Base-by-base conservation (phyloP, 1,140 invertebrate species). In the Calosoma granatense region DNA sequence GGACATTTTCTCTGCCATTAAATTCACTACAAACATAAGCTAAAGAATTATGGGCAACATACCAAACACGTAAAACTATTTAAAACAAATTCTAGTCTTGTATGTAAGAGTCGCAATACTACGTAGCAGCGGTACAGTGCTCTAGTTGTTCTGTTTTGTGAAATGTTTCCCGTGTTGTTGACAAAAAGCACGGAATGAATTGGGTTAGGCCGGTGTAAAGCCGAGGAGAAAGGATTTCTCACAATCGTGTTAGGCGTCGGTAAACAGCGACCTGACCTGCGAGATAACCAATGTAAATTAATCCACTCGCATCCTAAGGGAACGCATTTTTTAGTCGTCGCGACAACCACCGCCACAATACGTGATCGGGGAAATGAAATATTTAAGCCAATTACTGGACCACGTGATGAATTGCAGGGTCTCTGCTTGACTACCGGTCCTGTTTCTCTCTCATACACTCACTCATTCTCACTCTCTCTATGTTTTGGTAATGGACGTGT, bases 281-380 rank as follows among this genome's bases (percentile, higher is more conserved):
- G 41, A 47, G 41, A 47, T 47, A 47, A 47, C 41, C 41, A 17
- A 47, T 47, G 41, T 47, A 47, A 47, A 47, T 47, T 47, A 47
- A 47, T 47, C 41, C 41, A 47, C 6, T 47, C 6, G 17, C 17
- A 4, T 47, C 41, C 17, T 3, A 17, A 12, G 41, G 41, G 41
- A 47, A 12, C 17, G 41, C 6, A 11, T 47, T 47, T 47, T 47
- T 47, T 12, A 9, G 9, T 4, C 41, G 41, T 17, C 17, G 41
- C 17, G 4, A 9, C n/a, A 36, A 9, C 26, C 6, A 9, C 6
- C 26, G 6, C 26, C 6, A 36, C 6, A 47, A 17, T 17, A 47
- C 17, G 41, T 17, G 41, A 6, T 47, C 41, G 26, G 26, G 6
- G 6, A 30, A 30, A 17, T 47, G 41, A 47, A 47, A 47, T 47